phyloP scores from a whole-genome alignment of 1,140 invertebrate species.

The Contarinia nasturtii region DNA sequence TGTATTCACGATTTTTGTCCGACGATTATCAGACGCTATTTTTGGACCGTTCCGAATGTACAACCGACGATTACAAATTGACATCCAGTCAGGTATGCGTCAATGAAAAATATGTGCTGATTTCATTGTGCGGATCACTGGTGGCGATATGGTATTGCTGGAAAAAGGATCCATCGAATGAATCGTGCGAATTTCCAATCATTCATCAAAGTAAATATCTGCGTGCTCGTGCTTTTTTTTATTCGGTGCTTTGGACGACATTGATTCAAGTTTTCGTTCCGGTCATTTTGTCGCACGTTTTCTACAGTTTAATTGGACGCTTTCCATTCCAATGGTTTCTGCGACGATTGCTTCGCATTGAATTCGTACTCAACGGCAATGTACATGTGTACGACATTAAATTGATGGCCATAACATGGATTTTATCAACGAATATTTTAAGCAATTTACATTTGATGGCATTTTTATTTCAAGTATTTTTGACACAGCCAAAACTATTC shows the following conservation, averaged over 20 bases:
- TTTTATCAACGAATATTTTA: constrained; percentile 43
- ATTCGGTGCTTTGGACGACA: constrained; percentile 31
- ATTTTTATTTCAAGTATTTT: constrained; percentile 42
- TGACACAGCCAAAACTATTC: constrained; percentile 45
- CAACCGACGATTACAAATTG: too few species aligned
- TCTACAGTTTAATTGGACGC: constrained; percentile 27
- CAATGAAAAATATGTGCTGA: constrained; percentile 33
- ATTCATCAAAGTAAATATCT: constrained; percentile 43
- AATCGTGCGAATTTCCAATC: constrained; percentile 40
- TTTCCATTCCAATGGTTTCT: constrained; percentile 28
- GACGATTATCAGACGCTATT: constrained; percentile 23
- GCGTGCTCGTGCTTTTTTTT: constrained; percentile 35
- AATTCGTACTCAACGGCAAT: constrained; percentile 20
- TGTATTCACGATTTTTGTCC: constrained; percentile 31
- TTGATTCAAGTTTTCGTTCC: constrained; percentile 36
- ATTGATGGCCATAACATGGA: constrained; percentile 41
- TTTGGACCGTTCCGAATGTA: constrained; percentile 2
- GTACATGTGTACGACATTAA: background rate
- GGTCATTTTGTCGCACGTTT: constrained; percentile 29
- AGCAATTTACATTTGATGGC: constrained; percentile 46
- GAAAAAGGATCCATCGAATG: constrained; percentile 29
- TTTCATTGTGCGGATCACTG: constrained; percentile 44
- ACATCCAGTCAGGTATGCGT: constrained; percentile 20
- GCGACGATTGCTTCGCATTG: constrained; percentile 30
- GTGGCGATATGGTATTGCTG: constrained; percentile 46